These are phyloP conservation scores for Carassius auratus DNA, from an alignment of 2,113 vertebrate species.

Conservation along the genomic window DNA sequence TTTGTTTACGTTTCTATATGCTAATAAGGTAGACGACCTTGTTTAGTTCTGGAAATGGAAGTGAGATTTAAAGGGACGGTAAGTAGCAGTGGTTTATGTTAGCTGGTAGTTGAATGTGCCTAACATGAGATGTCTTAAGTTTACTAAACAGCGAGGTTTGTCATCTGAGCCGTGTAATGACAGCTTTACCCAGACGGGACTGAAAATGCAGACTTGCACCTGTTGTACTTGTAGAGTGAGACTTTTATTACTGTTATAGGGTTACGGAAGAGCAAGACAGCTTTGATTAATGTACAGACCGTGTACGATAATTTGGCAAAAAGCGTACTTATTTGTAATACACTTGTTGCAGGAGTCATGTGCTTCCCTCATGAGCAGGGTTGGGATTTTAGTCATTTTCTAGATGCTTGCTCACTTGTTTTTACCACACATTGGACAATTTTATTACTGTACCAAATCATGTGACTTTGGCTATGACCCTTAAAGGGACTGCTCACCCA, in stretches of 20 bases:
- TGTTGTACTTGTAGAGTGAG: background rate
- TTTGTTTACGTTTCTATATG: background rate
- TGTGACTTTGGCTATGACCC: background rate
- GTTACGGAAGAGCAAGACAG: background rate
- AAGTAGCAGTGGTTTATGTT: conserved; percentile 57
- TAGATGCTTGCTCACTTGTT: background rate
- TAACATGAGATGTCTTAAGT: background rate
- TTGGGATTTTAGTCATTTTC: conserved; percentile 2
- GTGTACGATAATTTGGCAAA: background rate
- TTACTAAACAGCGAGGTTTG: conserved; percentile 6
- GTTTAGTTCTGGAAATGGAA: conserved; percentile 67
- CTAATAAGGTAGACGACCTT: background rate
- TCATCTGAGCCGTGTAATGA: conserved; percentile 9
- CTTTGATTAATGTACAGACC: background rate
- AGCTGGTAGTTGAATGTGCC: background rate
- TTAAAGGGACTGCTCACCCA: background rate
- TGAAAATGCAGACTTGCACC: conserved; percentile 17
- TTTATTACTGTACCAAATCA: background rate
- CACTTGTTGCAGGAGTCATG: background rate
- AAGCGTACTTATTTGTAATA: background rate
- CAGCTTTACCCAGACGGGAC: background rate
- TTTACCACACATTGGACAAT: background rate
- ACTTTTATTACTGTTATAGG: background rate
- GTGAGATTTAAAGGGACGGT: conserved; percentile 76
- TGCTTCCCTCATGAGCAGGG: background rate